Percentiles rank a stretch among this genome's conserved stretches.
phyloP scores from a whole-genome alignment of 2,113 vertebrate species.

The Dipodomys spectabilis region DNA sequence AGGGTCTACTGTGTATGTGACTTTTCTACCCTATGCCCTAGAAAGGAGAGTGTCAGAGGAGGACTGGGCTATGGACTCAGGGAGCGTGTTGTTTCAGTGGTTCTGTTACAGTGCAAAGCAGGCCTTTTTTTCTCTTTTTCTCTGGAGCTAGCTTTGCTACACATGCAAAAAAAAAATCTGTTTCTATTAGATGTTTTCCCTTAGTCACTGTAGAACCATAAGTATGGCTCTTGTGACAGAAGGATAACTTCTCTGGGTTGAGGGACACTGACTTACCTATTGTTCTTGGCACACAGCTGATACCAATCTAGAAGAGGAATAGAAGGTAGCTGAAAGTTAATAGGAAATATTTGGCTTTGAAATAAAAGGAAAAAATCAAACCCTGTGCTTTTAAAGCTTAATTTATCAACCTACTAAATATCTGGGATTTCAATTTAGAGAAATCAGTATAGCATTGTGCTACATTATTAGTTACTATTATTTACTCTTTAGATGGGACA shows the following conservation, averaged over 20 bases:
- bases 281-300: constrained; percentile 66
- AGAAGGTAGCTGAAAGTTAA: constrained; percentile 49
- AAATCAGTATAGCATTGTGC: not conserved
- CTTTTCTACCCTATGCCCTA: constrained; percentile 78
- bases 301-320: constrained; percentile 51
- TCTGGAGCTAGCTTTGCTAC: constrained; percentile 76
- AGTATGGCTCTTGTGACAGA: constrained; percentile 68
- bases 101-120: constrained; percentile 71
- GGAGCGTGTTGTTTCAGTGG: constrained; percentile 66
- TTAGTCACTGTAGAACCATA: constrained; percentile 61
- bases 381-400: constrained; percentile 14
- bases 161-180: constrained; percentile 56
- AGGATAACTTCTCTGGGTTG: constrained; percentile 63
- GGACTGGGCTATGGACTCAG: constrained; percentile 61
- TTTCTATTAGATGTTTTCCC: constrained; percentile 64
- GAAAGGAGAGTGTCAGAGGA: constrained; percentile 71
- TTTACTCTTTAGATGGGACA: not conserved
- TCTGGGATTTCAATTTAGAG: constrained; percentile 23
- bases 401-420: constrained; percentile 25
- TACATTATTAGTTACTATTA: not conserved
- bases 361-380: constrained; percentile 31
- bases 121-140: constrained; percentile 31
- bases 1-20: constrained; percentile 72
- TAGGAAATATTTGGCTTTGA: constrained; percentile 48
- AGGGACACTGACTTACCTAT: constrained; percentile 67